Conservation (phyloP, 2,797 vertebrate genomes). For the Eptatretus atami region DNA sequence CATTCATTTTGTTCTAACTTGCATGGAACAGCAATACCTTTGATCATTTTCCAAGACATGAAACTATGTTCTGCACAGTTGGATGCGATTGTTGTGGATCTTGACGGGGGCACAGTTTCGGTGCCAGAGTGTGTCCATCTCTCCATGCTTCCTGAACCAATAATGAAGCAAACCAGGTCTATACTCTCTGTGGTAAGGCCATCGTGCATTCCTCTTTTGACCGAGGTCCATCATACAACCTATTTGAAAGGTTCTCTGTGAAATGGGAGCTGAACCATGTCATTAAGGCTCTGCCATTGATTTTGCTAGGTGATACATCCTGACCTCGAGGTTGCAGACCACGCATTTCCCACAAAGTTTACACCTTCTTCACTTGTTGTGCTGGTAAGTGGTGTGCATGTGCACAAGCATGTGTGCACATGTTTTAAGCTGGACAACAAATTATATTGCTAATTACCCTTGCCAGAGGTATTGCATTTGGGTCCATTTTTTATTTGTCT, state of each 20-base stretch:
- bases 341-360: constrained; percentile 34
- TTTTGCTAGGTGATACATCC: constrained; percentile 53
- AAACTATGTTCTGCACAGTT: constrained; percentile 21
- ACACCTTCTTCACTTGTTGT: constrained; percentile 53
- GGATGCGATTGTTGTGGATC: constrained; percentile 85
- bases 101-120: constrained; percentile 95
- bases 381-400: constrained; percentile 34
- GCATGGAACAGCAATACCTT: too few relatives aligned
- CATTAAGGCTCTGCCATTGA: constrained; percentile 11
- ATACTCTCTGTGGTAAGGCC: constrained; percentile 43
- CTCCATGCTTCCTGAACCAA: constrained; percentile 64
- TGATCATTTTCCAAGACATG: too few relatives aligned
- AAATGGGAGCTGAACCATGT: neutral
- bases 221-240: too few relatives aligned
- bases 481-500: too few relatives aligned
- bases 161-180: constrained; percentile 45
- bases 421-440: neutral
- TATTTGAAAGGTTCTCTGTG: neutral
- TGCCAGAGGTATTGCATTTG: too few relatives aligned
- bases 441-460: too few relatives aligned
- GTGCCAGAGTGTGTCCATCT: constrained; percentile 91
- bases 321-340: constrained; percentile 82
- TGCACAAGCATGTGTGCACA: neutral
- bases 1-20: too few relatives aligned
- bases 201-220: neutral